Conservation (phyloP, 2,888 invertebrate genomes). For the Thumatha senex region DNA sequence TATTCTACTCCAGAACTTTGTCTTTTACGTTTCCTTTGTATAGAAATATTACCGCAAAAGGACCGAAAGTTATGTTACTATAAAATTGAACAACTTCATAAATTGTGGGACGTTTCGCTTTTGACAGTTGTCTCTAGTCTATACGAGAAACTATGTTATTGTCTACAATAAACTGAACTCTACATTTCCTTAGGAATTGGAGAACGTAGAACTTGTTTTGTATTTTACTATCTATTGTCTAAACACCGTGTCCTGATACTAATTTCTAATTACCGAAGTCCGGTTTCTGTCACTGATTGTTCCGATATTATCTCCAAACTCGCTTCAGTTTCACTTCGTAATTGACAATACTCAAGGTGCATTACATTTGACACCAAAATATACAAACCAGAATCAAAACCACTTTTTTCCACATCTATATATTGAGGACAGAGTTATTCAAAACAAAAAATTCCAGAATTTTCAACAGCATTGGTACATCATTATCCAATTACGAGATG, state of each 20-base stretch:
- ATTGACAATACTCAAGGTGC: constrained; percentile 15
- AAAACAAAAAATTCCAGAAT: constrained; percentile 25
- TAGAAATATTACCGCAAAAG: constrained; percentile 47
- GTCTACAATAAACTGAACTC: constrained; percentile 20
- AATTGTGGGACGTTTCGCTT: constrained; percentile 55
- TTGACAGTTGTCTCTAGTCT: constrained; percentile 49
- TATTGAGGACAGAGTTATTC: constrained; percentile 2
- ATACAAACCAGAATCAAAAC: not conserved
- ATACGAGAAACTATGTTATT: constrained; percentile 55
- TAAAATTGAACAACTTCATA: constrained; percentile 57
- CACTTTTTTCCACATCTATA: not conserved
- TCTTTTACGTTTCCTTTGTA: constrained; percentile 32
- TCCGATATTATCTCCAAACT: constrained; percentile 24
- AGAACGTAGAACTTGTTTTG: constrained; percentile 18
- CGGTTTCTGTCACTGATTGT: constrained; percentile 15
- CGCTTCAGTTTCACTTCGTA: constrained; percentile 21
- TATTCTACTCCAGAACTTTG: constrained; percentile 29
- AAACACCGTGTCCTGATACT: constrained; percentile 10
- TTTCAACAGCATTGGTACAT: constrained; percentile 39
- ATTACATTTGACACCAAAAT: constrained; percentile 15
- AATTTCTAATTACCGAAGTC: constrained; percentile 18
- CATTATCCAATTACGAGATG: constrained; percentile 62
- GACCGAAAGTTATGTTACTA: constrained; percentile 63
- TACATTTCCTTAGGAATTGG: constrained; percentile 7
- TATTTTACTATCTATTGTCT: constrained; percentile 14